These are phyloP conservation scores for Tapirus terrestris DNA, from an alignment of 2,113 vertebrate genomes.

Conservation along the genomic window DNA sequence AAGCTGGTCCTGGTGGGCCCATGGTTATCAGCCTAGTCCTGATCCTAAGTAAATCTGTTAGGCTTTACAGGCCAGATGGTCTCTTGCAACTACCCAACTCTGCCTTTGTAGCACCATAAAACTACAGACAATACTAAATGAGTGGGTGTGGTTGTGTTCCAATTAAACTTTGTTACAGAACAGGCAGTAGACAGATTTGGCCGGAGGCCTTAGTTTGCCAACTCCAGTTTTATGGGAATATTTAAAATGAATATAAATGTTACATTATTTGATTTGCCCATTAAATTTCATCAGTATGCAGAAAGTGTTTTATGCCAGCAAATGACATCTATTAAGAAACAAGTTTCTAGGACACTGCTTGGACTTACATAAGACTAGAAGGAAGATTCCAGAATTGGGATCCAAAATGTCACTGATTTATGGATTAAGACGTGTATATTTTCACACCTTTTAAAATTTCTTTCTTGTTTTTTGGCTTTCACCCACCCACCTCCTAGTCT, in stretches of 20 bases:
- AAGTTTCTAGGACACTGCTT: neutral
- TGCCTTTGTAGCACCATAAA: neutral
- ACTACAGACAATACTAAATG: neutral
- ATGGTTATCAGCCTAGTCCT: too few relatives aligned
- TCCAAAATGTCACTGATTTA: neutral
- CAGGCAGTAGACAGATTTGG: neutral
- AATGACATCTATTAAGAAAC: neutral
- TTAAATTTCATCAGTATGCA: conserved; percentile 25
- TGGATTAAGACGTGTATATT: neutral
- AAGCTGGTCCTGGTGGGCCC: too few relatives aligned
- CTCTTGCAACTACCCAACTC: neutral
- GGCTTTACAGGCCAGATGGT: neutral
- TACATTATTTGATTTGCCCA: conserved; percentile 20
- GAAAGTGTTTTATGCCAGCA: neutral
- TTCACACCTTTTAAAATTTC: neutral
- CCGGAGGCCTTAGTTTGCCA: neutral
- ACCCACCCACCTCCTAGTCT: neutral
- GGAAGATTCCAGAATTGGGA: neutral
- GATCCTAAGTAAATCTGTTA: neutral
- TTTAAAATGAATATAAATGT: conserved; percentile 42
- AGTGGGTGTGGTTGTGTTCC: neutral
- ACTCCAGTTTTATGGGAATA: neutral
- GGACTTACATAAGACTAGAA: neutral
- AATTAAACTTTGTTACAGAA: conserved; percentile 25
- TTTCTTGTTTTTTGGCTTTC: neutral